A percentile compares a stretch with the other conserved stretches of the same genome.
Evolutionary conservation across 2,888 invertebrate species (phyloP).

Genomic region (Galerucella pusilla): DNA sequence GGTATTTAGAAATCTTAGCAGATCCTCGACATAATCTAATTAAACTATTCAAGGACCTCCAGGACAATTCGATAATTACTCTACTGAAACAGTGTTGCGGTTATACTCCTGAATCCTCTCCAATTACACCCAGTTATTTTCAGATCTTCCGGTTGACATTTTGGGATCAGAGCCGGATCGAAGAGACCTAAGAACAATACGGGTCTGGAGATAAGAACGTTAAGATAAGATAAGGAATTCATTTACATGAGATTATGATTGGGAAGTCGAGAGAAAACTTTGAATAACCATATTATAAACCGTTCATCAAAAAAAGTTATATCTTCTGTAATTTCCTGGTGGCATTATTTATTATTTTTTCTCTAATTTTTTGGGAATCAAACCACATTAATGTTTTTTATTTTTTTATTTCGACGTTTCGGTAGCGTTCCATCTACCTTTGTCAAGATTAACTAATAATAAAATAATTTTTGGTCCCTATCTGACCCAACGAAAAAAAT

Average conservation of each 20-base stretch:
- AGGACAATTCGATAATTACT: constrained; percentile 35
- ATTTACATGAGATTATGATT: background rate
- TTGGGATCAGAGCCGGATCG: constrained; percentile 1
- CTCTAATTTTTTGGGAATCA: too few species aligned
- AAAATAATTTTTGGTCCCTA: too few species aligned
- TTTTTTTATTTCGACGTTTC: too few species aligned
- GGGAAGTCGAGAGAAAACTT: too few species aligned
- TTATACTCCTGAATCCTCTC: constrained; percentile 34
- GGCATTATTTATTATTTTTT: too few species aligned
- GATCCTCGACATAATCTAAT: constrained; percentile 29
- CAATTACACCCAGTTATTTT: constrained; percentile 19
- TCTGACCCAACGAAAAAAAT: too few species aligned
- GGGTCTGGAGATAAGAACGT: background rate
- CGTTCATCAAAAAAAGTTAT: too few species aligned
- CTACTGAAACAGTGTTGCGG: constrained; percentile 14
- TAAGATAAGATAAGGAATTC: background rate
- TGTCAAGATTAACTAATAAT: too few species aligned
- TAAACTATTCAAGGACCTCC: constrained; percentile 31
- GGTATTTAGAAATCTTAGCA: constrained; percentile 28
- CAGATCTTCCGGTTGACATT: constrained; percentile 20
- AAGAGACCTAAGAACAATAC: background rate
- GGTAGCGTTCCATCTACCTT: too few species aligned
- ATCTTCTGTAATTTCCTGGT: too few species aligned
- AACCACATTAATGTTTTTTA: too few species aligned
- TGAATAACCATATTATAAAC: too few species aligned